phyloP scores from a whole-genome alignment of 2,113 vertebrate species.

The Oncorhynchus clarkii region DNA sequence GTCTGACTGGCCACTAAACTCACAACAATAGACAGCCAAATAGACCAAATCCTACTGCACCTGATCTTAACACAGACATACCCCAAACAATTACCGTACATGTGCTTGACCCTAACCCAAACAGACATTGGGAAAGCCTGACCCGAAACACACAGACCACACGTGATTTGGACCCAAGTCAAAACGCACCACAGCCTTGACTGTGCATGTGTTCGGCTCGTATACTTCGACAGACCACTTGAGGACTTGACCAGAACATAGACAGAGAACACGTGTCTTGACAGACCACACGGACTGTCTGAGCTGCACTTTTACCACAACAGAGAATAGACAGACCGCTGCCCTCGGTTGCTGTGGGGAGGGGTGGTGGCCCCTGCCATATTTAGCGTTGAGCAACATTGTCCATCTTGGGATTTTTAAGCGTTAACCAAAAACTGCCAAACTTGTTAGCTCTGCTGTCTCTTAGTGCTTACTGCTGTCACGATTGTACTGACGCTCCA shows the following conservation, averaged over 20 bases:
- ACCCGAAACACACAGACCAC: background rate
- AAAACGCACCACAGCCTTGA: background rate
- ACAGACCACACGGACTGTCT: constrained; percentile 45
- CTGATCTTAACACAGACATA: background rate
- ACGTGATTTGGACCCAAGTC: background rate
- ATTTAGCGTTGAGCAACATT: background rate
- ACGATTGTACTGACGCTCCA: constrained; percentile 11
- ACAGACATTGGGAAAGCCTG: background rate
- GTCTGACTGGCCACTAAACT: constrained; percentile 44
- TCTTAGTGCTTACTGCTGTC: background rate
- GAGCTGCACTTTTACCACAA: background rate
- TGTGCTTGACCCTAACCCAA: background rate
- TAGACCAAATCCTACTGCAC: constrained; percentile 11
- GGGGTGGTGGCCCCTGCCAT: constrained; percentile 34
- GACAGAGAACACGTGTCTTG: constrained; percentile 59
- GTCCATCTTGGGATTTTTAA: background rate
- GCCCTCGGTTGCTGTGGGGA: constrained; percentile 44
- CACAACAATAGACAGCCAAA: constrained; percentile 49
- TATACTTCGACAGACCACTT: constrained; percentile 43
- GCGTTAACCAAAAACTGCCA: background rate
- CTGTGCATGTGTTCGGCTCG: background rate
- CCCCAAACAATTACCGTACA: background rate
- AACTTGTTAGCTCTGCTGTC: background rate
- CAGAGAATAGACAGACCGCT: constrained; percentile 23
- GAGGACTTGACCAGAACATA: constrained; percentile 48